Conservation (phyloP, 2,888 invertebrate species). For the Philaethria dido region DNA sequence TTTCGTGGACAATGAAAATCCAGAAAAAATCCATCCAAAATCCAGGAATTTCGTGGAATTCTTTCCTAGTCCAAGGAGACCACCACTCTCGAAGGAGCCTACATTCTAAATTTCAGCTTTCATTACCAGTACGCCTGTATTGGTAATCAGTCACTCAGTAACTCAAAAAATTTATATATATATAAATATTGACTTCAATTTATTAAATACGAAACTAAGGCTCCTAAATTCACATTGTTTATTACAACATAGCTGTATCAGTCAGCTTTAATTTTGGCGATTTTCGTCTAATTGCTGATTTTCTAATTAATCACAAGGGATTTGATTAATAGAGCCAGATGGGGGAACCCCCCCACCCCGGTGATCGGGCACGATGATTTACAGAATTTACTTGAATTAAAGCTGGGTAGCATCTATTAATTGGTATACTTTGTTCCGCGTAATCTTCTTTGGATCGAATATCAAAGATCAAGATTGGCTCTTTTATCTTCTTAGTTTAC, state of each 20-base stretch:
- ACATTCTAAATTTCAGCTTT: too few relatives aligned
- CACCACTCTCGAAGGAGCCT: too few relatives aligned
- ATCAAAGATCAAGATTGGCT: conserved; percentile 11
- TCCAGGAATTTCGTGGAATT: too few relatives aligned
- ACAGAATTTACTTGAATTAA: conserved; percentile 60
- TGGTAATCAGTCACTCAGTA: too few relatives aligned
- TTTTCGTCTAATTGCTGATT: conserved; percentile 77
- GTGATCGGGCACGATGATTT: conserved; percentile 58
- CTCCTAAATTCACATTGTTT: conserved; percentile 3
- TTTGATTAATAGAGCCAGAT: conserved; percentile 78
- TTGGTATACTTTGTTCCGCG: conserved; percentile 46
- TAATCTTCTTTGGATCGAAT: conserved; percentile 26
- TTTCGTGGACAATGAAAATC: too few relatives aligned
- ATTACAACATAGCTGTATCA: conserved; percentile 27
- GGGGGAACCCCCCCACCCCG: conserved; percentile 25
- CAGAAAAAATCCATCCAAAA: too few relatives aligned
- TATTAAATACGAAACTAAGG: not conserved
- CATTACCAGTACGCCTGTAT: too few relatives aligned
- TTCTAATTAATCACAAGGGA: conserved; percentile 79
- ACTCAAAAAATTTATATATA: too few relatives aligned
- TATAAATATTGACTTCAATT: not conserved
- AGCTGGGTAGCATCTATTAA: conserved; percentile 52
- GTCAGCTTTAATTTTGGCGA: conserved; percentile 54
- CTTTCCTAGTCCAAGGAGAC: too few relatives aligned
- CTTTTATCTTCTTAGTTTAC: conserved; percentile 14